Base-by-base conservation (phyloP, 2,113 vertebrate genomes). In the Hemiprocne comata region DNA sequence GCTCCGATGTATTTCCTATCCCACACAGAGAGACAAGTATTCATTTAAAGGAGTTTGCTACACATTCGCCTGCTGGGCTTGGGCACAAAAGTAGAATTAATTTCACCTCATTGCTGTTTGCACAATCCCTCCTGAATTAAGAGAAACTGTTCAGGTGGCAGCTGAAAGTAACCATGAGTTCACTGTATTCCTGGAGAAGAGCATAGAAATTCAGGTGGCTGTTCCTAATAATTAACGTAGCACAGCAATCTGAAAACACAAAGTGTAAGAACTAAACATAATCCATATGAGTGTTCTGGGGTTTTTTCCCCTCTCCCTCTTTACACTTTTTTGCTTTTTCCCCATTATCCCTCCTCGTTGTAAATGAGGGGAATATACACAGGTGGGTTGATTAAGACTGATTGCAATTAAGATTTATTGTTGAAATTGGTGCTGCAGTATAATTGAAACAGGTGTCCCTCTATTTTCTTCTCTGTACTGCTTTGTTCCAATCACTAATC, bases 361-460 rank as follows among this genome's bases (percentile, higher is more conserved):
- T 53, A 92, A 93, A 85, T 58, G 62, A 90, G 80, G 40, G 46
- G 71, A 92, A 78, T 66, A 83, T 76, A 58, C 50, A 67, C 92
- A 96, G 95, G 95, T 97, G 95, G 86, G 73, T 92, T 93, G 94
- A 97, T 95, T 88, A 92, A 93, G 86, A 92, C 76, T 87, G 92
- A 97, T 87, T 94, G 87, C 92, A 96, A 95, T 96, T 94, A 96
- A 78, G 90, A 94, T 96, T 96, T 79, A 95, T 89, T 95, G 86
- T 95, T 90, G 73, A 87, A 94, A 94, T 34, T 54, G 90, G 50
- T 95, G 70, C 73, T 57, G 11, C 61, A 50, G 65, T 65, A 9
- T 87, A 96, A 96, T 74, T 96, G 95, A 85, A 96, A 84, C 95
- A 97, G 95, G 95, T 96, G 96, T 87, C 88, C 73, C 18, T 87